Conservation (phyloP, 2,888 invertebrate genomes). For the Troides oblongomaculatus region DNA sequence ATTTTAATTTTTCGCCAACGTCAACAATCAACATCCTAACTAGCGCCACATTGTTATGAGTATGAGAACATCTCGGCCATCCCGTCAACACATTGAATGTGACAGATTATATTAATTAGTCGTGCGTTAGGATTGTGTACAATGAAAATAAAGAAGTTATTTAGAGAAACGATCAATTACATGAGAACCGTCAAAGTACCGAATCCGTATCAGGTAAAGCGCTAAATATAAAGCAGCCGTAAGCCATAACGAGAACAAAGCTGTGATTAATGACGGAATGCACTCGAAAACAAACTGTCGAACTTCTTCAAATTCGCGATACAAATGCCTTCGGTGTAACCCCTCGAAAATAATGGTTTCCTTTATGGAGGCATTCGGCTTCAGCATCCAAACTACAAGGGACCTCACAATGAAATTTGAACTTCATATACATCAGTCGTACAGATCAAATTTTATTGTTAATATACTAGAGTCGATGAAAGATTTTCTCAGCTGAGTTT, state of each 20-base stretch:
- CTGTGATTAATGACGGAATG: constrained; percentile 79
- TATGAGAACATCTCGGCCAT: too few relatives aligned
- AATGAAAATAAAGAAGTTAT: constrained; percentile 32
- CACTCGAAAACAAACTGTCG: constrained; percentile 80
- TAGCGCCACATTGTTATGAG: too few relatives aligned
- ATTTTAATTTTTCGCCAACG: too few relatives aligned
- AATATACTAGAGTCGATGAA: constrained; percentile 51
- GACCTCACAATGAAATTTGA: constrained; percentile 31
- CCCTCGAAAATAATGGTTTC: constrained; percentile 79
- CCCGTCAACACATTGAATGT: too few relatives aligned
- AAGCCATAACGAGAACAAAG: constrained; percentile 64
- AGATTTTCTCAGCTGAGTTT: constrained; percentile 62
- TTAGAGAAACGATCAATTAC: constrained; percentile 72
- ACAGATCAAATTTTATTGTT: constrained; percentile 40
- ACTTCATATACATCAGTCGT: constrained; percentile 33
- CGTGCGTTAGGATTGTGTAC: neutral
- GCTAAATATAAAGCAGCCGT: constrained; percentile 62
- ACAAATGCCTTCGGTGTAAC: constrained; percentile 75
- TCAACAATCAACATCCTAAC: too few relatives aligned
- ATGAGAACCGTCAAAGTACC: constrained; percentile 63
- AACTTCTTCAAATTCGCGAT: constrained; percentile 79
- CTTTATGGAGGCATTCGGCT: constrained; percentile 48
- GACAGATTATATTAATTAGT: neutral
- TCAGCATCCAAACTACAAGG: constrained; percentile 44
- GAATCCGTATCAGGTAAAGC: constrained; percentile 70